Conservation (phyloP, 2,113 vertebrate species). For the Apodemus sylvaticus region DNA sequence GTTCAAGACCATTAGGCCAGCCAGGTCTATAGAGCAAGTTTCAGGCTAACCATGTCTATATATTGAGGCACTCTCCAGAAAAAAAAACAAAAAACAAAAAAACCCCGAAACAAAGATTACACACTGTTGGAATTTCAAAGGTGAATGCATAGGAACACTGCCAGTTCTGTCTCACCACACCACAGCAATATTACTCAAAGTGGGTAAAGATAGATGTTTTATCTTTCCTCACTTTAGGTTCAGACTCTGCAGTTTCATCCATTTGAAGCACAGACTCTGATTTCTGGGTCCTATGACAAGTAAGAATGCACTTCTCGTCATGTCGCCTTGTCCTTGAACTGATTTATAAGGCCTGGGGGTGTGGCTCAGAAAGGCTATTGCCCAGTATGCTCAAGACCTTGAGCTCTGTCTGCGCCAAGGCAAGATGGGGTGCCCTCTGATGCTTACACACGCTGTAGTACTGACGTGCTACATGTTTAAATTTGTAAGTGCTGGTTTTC, state of each 20-base stretch:
- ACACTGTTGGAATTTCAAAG: not conserved
- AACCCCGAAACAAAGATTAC: not conserved
- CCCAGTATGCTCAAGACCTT: not conserved
- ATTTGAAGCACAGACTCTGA: constrained; percentile 97
- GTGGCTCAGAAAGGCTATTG: not conserved
- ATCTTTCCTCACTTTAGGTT: constrained; percentile 84
- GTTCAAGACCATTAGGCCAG: not conserved
- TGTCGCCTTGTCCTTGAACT: not conserved
- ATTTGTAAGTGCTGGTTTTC: not conserved
- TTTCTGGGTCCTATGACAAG: constrained; percentile 98
- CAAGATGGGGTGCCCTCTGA: not conserved
- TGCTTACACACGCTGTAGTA: not conserved
- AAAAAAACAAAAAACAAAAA: no score
- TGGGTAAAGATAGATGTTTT: not conserved
- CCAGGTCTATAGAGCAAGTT: not conserved
- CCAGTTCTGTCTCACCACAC: not conserved
- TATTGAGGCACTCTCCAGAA: not conserved
- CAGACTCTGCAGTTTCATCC: constrained; percentile 96
- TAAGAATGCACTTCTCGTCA: constrained; percentile 79
- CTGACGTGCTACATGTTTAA: not conserved
- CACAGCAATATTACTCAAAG: not conserved
- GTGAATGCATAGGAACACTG: not conserved
- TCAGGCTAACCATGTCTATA: not conserved
- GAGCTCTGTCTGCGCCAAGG: not conserved
- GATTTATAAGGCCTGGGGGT: not conserved